Evolutionary conservation across 2,888 invertebrate species (phyloP).

Genomic region (Pachydiplax longipennis): DNA sequence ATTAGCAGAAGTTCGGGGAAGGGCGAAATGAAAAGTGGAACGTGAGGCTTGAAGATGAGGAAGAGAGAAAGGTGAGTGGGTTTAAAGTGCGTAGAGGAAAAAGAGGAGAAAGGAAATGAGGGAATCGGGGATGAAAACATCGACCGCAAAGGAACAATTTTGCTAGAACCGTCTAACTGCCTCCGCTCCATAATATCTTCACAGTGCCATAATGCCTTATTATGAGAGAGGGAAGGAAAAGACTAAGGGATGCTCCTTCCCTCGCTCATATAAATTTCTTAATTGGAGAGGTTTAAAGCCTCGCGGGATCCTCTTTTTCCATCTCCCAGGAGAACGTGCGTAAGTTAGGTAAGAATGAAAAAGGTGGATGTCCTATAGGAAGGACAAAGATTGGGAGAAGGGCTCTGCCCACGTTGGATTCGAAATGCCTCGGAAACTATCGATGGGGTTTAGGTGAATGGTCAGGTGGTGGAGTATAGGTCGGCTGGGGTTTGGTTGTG

Average conservation of each 20-base stretch:
- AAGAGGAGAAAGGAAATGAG: too few relatives aligned
- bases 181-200: background rate
- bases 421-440: background rate
- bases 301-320: background rate
- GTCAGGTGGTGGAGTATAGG: background rate
- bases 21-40: background rate
- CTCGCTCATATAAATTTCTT: background rate
- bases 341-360: background rate
- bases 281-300: conserved; percentile 9
- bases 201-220: background rate
- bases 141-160: background rate
- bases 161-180: background rate
- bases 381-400: background rate
- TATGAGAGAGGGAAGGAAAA: background rate
- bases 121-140: background rate
- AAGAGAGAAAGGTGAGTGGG: background rate
- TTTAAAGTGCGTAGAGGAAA: too few relatives aligned
- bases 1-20: background rate
- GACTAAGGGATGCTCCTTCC: background rate
- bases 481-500: background rate
- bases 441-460: background rate
- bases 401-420: background rate
- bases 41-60: background rate
- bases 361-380: background rate
- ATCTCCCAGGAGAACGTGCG: background rate